Percentiles rank a stretch among this genome's conserved stretches.
Evolutionary conservation across 2,797 vertebrate genomes (phyloP).

Genomic region (Oryzias sinensis): DNA sequence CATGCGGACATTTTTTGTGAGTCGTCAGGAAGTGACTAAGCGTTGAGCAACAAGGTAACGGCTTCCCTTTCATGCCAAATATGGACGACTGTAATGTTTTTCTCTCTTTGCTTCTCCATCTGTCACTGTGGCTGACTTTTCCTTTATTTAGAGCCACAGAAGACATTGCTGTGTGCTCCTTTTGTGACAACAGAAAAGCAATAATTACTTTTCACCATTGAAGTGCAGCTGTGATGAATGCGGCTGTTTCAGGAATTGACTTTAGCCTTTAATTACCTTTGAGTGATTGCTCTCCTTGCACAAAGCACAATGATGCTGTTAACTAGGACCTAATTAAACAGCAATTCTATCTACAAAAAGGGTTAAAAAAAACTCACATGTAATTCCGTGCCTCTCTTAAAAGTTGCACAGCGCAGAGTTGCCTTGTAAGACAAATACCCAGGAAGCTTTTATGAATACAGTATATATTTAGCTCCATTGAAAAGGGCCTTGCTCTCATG

Average conservation of each 20-base stretch:
- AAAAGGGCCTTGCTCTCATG: conserved; percentile 34
- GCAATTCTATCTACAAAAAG: conserved; percentile 44
- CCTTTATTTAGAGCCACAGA: conserved; percentile 16
- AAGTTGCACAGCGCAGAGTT: conserved; percentile 21
- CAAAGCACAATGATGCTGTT: conserved; percentile 39
- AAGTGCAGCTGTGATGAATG: conserved; percentile 52
- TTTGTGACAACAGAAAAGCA: conserved; percentile 53
- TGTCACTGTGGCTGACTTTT: conserved; percentile 21
- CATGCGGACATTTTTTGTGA: conserved; percentile 20
- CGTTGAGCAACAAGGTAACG: conserved; percentile 34
- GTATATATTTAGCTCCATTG: conserved; percentile 59
- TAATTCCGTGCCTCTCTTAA: conserved; percentile 21
- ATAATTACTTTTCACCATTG: conserved; percentile 54
- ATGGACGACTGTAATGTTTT: conserved; percentile 23
- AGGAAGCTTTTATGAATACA: conserved; percentile 53
- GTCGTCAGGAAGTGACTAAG: conserved; percentile 37
- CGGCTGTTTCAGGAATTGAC: conserved; percentile 35
- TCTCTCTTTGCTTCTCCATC: conserved; percentile 11
- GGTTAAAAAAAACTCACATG: conserved; percentile 3
- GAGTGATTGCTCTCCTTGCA: conserved; percentile 46
- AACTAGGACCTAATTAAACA: conserved; percentile 47
- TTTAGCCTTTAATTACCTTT: conserved; percentile 62
- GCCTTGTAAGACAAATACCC: conserved; percentile 39
- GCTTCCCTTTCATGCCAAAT: conserved; percentile 42
- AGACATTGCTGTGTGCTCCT: conserved; percentile 28